Conservation (phyloP, 2,888 invertebrate species). For the Microchrysa polita region DNA sequence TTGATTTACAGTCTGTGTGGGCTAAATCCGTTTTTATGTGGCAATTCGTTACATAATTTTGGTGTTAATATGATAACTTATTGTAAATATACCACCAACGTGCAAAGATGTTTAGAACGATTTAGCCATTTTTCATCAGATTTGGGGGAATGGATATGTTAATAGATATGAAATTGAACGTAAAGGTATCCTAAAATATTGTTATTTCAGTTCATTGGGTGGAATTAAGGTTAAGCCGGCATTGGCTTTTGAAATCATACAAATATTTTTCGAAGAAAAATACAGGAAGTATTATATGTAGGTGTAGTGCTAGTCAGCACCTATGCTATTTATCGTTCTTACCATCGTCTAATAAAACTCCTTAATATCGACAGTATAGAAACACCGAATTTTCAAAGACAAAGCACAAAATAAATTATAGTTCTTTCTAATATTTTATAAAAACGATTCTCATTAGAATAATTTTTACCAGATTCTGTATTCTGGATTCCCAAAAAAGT, state of each 20-base stretch:
- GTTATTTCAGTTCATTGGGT: constrained; percentile 13
- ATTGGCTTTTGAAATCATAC: neutral
- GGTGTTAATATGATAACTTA: constrained; percentile 22
- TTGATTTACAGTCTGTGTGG: constrained; percentile 9
- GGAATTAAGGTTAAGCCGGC: constrained; percentile 30
- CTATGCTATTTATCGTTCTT: too few relatives aligned
- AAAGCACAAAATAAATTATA: too few relatives aligned
- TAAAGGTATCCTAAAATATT: constrained; percentile 19
- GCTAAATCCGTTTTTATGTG: constrained; percentile 37
- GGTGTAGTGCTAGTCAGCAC: too few relatives aligned
- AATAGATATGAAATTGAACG: neutral
- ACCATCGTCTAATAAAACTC: too few relatives aligned
- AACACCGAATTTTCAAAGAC: too few relatives aligned
- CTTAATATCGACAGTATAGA: too few relatives aligned
- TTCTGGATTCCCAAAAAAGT: too few relatives aligned
- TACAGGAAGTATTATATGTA: too few relatives aligned
- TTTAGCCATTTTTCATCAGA: constrained; percentile 28
- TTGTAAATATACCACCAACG: neutral
- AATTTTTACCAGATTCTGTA: too few relatives aligned
- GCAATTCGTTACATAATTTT: constrained; percentile 35
- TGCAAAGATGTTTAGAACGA: neutral
- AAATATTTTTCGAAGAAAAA: too few relatives aligned
- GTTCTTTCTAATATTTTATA: too few relatives aligned
- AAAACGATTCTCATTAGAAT: too few relatives aligned
- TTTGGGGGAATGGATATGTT: neutral